phyloP scores from a whole-genome alignment of 2,113 vertebrate species.

The Triplophysa tibetana region DNA sequence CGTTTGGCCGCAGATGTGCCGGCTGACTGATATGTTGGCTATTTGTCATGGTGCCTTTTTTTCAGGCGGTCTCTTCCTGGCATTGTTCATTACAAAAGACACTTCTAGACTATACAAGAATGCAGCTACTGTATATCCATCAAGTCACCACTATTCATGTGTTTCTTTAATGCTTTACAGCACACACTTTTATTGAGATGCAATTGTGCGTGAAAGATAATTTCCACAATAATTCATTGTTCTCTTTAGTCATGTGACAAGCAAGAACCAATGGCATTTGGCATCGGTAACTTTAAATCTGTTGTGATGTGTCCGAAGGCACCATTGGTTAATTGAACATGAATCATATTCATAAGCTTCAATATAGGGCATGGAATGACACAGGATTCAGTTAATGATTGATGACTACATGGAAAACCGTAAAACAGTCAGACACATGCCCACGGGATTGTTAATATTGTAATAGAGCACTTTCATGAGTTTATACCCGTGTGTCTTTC shows the following conservation, averaged over 20 bases:
- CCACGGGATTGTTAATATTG: background rate
- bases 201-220: background rate
- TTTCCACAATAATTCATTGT: background rate
- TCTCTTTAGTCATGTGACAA: background rate
- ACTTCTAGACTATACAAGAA: background rate
- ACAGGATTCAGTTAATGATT: background rate
- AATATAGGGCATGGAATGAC: background rate
- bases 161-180: background rate
- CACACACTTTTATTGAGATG: too few species aligned
- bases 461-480: background rate
- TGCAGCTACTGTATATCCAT: background rate
- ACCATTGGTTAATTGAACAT: background rate
- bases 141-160: background rate
- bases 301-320: background rate
- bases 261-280: background rate
- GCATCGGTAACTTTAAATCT: too few species aligned
- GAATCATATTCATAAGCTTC: background rate
- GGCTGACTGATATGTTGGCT: slow-evolving; percentile 54
- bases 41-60: slow-evolving; percentile 39
- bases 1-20: slow-evolving; percentile 32
- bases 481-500: slow-evolving; percentile 8
- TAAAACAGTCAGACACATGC: background rate
- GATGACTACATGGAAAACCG: background rate
- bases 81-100: slow-evolving; percentile 43
- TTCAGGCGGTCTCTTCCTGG: slow-evolving; percentile 9